phyloP scores from a whole-genome alignment of 2,113 vertebrate genomes.

The Opisthocomus hoazin region DNA sequence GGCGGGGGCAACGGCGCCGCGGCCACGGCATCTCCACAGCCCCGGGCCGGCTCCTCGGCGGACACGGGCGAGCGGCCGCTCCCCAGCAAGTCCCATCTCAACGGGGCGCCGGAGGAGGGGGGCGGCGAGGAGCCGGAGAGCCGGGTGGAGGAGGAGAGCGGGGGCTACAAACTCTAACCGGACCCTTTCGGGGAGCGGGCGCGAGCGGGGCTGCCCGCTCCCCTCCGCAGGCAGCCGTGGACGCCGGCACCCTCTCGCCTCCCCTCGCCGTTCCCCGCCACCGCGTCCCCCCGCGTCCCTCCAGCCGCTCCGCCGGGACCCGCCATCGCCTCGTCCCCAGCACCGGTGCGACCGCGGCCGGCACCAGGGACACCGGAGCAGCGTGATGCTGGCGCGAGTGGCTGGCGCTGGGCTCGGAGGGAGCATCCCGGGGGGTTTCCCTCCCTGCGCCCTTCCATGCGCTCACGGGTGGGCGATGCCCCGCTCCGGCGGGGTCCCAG shows the following conservation, averaged over 20 bases:
- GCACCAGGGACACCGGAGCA: not conserved
- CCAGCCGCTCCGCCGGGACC: not conserved
- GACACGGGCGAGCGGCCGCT: constrained; percentile 51
- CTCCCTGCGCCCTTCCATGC: not conserved
- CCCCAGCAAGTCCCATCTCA: constrained; percentile 56
- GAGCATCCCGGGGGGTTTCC: not conserved
- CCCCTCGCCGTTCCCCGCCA: not conserved
- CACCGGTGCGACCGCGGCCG: not conserved
- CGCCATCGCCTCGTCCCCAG: no score
- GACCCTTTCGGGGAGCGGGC: not conserved
- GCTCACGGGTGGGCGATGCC: not conserved
- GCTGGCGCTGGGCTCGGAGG: not conserved
- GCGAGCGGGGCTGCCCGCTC: not conserved
- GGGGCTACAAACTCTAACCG: constrained; percentile 68
- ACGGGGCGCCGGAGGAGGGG: constrained; percentile 52
- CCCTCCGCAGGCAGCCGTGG: not conserved
- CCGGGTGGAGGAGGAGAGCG: constrained; percentile 67
- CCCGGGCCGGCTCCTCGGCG: not conserved
- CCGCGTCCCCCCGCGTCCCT: not conserved
- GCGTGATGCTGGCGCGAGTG: not conserved
- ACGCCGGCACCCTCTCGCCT: not conserved
- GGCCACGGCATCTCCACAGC: not conserved
- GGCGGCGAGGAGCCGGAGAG: constrained; percentile 67
- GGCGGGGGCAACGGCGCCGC: constrained; percentile 54
- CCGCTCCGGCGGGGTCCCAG: not conserved